A percentile compares a stretch with the other conserved stretches of the same genome.
These are phyloP conservation scores for Drosophila santomea DNA, from an alignment of 1,140 invertebrate species.

Conservation along the genomic window DNA sequence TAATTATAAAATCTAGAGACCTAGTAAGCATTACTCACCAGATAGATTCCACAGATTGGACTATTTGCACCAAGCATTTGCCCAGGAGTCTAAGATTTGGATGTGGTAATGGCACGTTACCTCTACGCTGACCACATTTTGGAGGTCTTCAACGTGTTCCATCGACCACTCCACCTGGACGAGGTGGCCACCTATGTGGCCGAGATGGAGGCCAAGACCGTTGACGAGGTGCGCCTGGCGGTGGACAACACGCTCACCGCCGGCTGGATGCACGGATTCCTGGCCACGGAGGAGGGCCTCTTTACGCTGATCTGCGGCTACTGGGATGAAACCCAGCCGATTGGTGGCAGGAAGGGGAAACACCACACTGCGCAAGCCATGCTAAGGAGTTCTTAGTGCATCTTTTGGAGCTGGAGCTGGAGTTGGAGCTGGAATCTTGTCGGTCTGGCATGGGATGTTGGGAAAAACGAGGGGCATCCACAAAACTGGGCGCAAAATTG, in stretches of 20 bases:
- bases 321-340: conserved; percentile 4
- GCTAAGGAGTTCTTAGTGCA: background rate
- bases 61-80: background rate
- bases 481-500: too few species aligned
- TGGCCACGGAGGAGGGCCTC: conserved; percentile 15
- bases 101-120: conserved; percentile 45
- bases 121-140: conserved; percentile 56
- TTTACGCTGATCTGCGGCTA: conserved; percentile 21
- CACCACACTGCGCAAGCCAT: background rate
- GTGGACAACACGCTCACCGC: conserved; percentile 68
- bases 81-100: background rate
- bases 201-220: conserved; percentile 50
- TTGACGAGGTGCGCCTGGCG: conserved; percentile 40
- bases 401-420: too few species aligned
- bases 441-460: too few species aligned
- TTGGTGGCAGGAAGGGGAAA: background rate
- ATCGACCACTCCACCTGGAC: conserved; percentile 44
- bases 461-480: too few species aligned
- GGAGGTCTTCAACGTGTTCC: conserved; percentile 63
- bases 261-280: conserved; percentile 61
- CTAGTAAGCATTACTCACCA: background rate
- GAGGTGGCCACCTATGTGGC: conserved; percentile 63
- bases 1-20: background rate
- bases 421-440: too few species aligned
- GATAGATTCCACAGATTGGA: background rate